Percentiles rank a stretch among this genome's conserved stretches.
phyloP scores from a whole-genome alignment of 2,797 vertebrate species.

The Hippocampus kuda region DNA sequence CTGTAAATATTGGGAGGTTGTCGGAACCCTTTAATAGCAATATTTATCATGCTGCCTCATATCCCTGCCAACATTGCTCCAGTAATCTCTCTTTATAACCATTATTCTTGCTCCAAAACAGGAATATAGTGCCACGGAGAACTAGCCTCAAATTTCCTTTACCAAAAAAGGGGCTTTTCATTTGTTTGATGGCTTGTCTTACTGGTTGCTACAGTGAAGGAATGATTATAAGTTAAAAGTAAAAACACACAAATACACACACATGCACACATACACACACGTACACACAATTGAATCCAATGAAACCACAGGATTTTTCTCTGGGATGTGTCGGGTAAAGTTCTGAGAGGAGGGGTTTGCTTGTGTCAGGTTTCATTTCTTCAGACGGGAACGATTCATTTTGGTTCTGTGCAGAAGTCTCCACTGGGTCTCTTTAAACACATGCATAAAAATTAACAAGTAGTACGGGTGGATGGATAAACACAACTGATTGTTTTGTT shows the following conservation, averaged over 20 bases:
- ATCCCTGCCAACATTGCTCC: background rate
- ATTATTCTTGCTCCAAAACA: background rate
- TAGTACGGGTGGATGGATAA: constrained; percentile 21
- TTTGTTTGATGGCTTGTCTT: background rate
- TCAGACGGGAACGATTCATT: constrained; percentile 35
- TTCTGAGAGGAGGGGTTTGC: constrained; percentile 16
- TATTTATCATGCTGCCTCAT: background rate
- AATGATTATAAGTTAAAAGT: background rate
- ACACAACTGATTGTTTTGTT: background rate
- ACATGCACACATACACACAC: too few relatives aligned
- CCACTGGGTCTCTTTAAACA: constrained; percentile 4
- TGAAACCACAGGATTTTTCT: background rate
- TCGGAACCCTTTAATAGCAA: background rate
- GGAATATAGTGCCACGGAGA: background rate
- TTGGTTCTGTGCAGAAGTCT: constrained; percentile 27
- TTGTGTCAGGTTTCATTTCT: constrained; percentile 50
- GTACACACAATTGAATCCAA: background rate
- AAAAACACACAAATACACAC: background rate
- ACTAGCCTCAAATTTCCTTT: background rate
- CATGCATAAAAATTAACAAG: background rate
- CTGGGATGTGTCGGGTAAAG: background rate
- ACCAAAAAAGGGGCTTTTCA: background rate
- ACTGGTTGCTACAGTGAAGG: background rate
- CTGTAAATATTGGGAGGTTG: background rate
- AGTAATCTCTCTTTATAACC: background rate